Conservation (phyloP, 2,113 vertebrate species). For the Actenoides hombroni region DNA sequence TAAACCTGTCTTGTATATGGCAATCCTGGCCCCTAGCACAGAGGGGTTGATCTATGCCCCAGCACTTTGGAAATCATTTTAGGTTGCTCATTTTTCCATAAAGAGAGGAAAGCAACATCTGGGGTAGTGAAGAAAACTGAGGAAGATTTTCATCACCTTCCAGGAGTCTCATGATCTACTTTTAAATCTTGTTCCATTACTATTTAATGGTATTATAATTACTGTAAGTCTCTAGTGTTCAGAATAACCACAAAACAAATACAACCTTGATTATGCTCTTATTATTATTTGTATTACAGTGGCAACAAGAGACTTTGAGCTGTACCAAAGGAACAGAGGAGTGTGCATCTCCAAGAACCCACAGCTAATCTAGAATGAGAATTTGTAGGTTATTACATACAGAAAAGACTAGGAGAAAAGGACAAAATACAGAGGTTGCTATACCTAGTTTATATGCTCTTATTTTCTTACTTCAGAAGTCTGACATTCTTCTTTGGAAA, state of each 20-base stretch:
- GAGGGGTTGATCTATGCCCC: not conserved
- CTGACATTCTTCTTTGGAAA: not conserved
- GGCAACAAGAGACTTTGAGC: constrained; percentile 9
- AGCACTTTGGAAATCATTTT: not conserved
- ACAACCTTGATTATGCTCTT: constrained; percentile 36
- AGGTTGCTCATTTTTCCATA: not conserved
- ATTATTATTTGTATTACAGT: constrained; percentile 29
- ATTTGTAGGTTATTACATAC: not conserved
- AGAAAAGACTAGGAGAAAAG: not conserved
- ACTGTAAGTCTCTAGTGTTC: constrained; percentile 21
- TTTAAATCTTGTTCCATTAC: constrained; percentile 31
- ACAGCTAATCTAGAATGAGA: not conserved
- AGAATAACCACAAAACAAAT: constrained; percentile 46
- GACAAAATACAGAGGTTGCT: not conserved
- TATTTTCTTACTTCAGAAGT: not conserved
- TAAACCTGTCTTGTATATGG: not conserved
- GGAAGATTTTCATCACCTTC: not conserved
- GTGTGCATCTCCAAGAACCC: not conserved
- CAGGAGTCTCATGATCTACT: constrained; percentile 3
- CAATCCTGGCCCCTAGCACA: not conserved
- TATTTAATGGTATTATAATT: constrained; percentile 55
- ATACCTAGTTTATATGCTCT: not conserved
- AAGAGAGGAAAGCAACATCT: not conserved
- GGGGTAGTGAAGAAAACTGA: not conserved
- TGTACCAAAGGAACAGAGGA: not conserved